Evolutionary conservation across 1,140 invertebrate species (phyloP).

Genomic region (Zaprionus nigranus): DNA sequence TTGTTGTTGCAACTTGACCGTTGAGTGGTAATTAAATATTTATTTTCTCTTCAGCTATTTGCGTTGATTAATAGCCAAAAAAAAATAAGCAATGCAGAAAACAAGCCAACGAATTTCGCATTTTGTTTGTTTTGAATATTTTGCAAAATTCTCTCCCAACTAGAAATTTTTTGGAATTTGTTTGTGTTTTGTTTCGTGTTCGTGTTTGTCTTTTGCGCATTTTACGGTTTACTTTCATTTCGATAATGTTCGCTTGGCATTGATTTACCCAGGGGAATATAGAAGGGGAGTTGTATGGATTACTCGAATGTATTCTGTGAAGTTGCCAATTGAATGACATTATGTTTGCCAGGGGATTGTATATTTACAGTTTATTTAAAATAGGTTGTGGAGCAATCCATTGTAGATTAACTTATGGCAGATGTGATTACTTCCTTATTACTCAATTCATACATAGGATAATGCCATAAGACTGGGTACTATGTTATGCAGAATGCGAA

Average conservation of each 20-base stretch:
- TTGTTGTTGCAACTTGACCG: constrained; percentile 23
- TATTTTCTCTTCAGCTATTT: constrained; percentile 59
- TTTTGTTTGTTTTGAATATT: constrained; percentile 46
- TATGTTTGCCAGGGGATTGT: too few species aligned
- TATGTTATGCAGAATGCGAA: neutral
- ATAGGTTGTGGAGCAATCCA: too few species aligned
- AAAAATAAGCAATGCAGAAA: constrained; percentile 22
- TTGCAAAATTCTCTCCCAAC: constrained; percentile 12
- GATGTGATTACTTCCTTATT: too few species aligned
- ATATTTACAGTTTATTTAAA: too few species aligned
- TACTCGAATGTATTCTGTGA: neutral
- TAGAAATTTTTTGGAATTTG: constrained; percentile 34
- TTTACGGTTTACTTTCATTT: constrained; percentile 41
- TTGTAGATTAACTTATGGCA: too few species aligned
- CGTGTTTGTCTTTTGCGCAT: constrained; percentile 8
- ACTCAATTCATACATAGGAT: too few species aligned
- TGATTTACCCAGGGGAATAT: neutral
- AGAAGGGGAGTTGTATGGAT: neutral
- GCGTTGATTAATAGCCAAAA: constrained; percentile 63
- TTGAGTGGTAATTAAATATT: constrained; percentile 69
- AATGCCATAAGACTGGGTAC: too few species aligned
- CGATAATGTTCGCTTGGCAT: constrained; percentile 46
- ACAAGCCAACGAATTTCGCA: neutral
- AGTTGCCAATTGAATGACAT: too few species aligned
- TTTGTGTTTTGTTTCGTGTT: constrained; percentile 19